phyloP scores from a whole-genome alignment of 2,113 vertebrate genomes.

The Leiothrix lutea region DNA sequence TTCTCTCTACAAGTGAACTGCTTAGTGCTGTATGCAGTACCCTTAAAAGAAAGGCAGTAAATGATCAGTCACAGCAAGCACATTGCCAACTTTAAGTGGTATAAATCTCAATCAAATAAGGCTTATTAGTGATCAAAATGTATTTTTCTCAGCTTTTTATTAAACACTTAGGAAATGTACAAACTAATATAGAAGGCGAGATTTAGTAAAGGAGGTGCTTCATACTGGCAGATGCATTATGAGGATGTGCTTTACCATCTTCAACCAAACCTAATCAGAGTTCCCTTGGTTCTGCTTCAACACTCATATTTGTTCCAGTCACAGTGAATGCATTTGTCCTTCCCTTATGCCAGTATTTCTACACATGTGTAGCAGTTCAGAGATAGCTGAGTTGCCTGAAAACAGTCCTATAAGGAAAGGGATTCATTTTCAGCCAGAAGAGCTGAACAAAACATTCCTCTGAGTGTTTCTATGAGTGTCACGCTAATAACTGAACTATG shows the following conservation, averaged over 20 bases:
- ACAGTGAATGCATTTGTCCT: not conserved
- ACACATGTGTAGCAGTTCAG: not conserved
- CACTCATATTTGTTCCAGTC: not conserved
- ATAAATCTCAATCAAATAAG: not conserved
- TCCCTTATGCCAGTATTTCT: not conserved
- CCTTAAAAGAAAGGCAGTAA: not conserved
- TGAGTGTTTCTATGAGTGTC: not conserved
- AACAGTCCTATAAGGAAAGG: not conserved
- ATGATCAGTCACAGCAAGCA: not conserved
- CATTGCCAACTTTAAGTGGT: not conserved
- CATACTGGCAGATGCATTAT: not conserved
- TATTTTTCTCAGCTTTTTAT: not conserved
- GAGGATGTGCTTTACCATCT: not conserved
- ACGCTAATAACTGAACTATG: not conserved
- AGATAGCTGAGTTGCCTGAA: not conserved
- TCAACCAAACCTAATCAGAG: not conserved
- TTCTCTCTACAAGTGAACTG: not conserved
- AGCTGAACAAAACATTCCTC: not conserved
- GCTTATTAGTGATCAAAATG: not conserved
- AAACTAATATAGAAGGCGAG: not conserved
- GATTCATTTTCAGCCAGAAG: not conserved
- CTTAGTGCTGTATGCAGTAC: not conserved
- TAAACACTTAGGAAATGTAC: not conserved
- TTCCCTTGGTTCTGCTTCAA: not conserved
- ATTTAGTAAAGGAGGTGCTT: not conserved